Conservation (phyloP, 2,888 invertebrate species). For the Cerastis rubricosa region DNA sequence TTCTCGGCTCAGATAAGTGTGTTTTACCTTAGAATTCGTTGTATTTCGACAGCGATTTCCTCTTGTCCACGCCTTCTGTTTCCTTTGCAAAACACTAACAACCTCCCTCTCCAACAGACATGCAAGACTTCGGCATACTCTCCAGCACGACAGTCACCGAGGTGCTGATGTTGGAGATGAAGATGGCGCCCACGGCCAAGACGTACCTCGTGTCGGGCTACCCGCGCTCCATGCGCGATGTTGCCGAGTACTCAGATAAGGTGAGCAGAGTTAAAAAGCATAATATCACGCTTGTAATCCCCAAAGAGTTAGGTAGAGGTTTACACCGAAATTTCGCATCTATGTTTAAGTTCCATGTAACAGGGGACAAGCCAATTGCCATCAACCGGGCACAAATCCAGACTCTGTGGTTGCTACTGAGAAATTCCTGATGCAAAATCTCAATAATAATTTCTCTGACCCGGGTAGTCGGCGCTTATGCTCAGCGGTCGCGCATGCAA, state of each 20-base stretch:
- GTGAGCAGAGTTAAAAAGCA: constrained; percentile 82
- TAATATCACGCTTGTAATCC: no score
- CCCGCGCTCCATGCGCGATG: constrained; percentile 97
- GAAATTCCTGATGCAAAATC: no score
- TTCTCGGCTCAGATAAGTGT: background rate
- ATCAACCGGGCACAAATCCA: no score
- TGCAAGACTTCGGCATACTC: constrained; percentile 96
- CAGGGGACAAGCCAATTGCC: no score
- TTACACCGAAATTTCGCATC: no score
- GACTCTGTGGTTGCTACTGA: no score
- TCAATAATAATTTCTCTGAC: no score
- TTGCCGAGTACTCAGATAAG: constrained; percentile 97
- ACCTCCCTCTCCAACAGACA: constrained; percentile 89
- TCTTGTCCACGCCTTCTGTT: background rate
- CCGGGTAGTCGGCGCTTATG: no score
- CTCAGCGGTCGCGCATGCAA: no score
- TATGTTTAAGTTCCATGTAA: no score
- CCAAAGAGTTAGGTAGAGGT: no score
- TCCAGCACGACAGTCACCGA: constrained; percentile 97
- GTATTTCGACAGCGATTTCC: no score
- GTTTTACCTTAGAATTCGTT: background rate
- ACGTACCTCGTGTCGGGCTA: constrained; percentile 97
- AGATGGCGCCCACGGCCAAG: constrained; percentile 97
- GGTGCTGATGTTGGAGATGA: constrained; percentile 97
- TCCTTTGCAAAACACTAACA: background rate